Conservation (phyloP, 2,113 vertebrate genomes). For the Embiotoca jacksoni region DNA sequence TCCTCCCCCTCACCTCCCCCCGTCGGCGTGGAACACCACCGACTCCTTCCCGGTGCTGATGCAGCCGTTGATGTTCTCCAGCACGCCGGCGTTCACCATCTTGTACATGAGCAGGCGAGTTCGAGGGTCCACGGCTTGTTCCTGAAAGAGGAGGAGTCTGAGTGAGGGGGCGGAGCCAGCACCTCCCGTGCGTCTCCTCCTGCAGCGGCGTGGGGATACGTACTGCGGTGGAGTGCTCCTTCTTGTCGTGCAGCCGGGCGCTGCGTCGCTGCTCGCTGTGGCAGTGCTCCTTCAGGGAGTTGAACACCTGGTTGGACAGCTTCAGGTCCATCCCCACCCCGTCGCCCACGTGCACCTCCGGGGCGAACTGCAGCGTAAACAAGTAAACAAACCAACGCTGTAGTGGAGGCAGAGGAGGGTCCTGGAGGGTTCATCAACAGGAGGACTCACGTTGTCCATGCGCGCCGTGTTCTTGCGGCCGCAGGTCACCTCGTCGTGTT, state of each 20-base stretch:
- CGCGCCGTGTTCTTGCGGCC: constrained; percentile 97
- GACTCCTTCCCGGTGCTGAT: constrained; percentile 98
- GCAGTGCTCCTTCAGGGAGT: constrained; percentile 95
- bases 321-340: constrained; percentile 98
- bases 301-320: constrained; percentile 96
- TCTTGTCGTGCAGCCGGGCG: constrained; percentile 95
- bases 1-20: constrained; percentile 87
- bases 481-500: constrained; percentile 94
- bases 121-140: constrained; percentile 97
- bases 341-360: constrained; percentile 95
- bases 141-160: constrained; percentile 77
- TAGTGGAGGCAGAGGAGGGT: no score
- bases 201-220: constrained; percentile 39
- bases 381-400: no score
- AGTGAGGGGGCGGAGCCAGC: background rate
- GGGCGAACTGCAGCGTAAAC: constrained; percentile 88
- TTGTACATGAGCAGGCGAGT: constrained; percentile 97
- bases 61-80: constrained; percentile 97
- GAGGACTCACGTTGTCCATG: constrained; percentile 94
- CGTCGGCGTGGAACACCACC: constrained; percentile 96
- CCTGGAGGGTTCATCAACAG: no score
- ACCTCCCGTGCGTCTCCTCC: no score
- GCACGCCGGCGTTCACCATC: constrained; percentile 93
- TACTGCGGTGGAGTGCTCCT: constrained; percentile 97
- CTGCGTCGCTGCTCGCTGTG: constrained; percentile 94